A percentile compares a stretch with the other conserved stretches of the same genome.
Evolutionary conservation across 1,140 invertebrate species (phyloP).

Genomic region (Aphidius ervi): DNA sequence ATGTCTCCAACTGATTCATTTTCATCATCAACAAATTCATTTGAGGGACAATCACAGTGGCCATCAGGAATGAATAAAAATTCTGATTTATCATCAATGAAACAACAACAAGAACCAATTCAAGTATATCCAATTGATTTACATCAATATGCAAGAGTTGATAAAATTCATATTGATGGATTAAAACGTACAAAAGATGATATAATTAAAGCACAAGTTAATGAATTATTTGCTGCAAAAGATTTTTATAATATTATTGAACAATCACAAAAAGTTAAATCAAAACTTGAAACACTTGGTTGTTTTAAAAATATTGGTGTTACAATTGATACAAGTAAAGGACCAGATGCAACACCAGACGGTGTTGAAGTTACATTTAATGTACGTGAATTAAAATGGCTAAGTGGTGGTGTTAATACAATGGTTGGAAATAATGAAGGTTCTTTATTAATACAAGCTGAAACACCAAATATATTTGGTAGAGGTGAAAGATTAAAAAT

Average conservation of each 20-base stretch:
- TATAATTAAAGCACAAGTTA: slow-evolving; percentile 67
- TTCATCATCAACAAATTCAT: not conserved
- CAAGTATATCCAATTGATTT: slow-evolving; percentile 6
- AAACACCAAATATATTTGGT: slow-evolving; percentile 76
- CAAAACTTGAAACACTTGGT: slow-evolving; percentile 70
- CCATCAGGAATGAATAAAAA: slow-evolving; percentile 17
- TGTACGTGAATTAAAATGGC: slow-evolving; percentile 69
- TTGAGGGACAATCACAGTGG: slow-evolving; percentile 22
- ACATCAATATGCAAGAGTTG: slow-evolving; percentile 66
- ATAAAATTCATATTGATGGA: slow-evolving; percentile 75
- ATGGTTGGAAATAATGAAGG: slow-evolving; percentile 83
- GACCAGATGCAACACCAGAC: slow-evolving; percentile 64
- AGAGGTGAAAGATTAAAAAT: slow-evolving; percentile 72
- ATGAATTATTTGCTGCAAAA: slow-evolving; percentile 67
- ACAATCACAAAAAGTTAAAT: slow-evolving; percentile 60
- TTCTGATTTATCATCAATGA: not conserved
- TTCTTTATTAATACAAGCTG: slow-evolving; percentile 65
- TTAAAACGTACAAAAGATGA: slow-evolving; percentile 79
- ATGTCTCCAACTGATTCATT: slow-evolving; percentile 12
- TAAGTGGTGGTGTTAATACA: slow-evolving; percentile 77
- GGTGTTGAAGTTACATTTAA: slow-evolving; percentile 81
- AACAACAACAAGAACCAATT: not conserved
- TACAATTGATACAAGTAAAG: slow-evolving; percentile 77
- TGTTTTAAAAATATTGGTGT: slow-evolving; percentile 80
- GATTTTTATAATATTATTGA: slow-evolving; percentile 64